A percentile compares a stretch with the other conserved stretches of the same genome.
phyloP scores from a whole-genome alignment of 2,797 vertebrate species.

The Channallabes apus region DNA sequence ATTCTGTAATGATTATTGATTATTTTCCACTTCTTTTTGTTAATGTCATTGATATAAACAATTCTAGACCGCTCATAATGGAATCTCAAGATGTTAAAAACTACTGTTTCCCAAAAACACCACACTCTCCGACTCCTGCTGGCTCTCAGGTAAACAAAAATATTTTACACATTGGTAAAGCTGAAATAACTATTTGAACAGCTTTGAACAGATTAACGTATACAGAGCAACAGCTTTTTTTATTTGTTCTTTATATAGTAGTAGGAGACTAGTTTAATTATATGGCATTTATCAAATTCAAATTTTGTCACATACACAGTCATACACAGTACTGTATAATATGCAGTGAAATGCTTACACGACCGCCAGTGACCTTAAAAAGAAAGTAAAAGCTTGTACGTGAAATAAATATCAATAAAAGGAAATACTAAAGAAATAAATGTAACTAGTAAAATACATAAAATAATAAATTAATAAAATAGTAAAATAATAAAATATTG shows the following conservation, averaged over 20 bases:
- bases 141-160: neutral
- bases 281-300: neutral
- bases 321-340: no score
- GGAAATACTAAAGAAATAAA: no score
- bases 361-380: no score
- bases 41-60: neutral
- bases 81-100: conserved; percentile 7
- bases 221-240: neutral
- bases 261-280: neutral
- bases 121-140: no score
- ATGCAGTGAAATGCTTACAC: no score
- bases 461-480: no score
- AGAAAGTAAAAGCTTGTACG: no score
- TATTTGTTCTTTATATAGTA: neutral
- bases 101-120: neutral
- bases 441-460: no score
- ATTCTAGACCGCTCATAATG: neutral
- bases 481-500: no score
- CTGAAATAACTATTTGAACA: neutral
- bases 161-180: neutral
- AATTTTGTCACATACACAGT: no score
- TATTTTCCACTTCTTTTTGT: neutral
- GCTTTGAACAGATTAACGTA: neutral
- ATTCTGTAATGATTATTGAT: neutral
- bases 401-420: no score